Percentiles rank a stretch among this genome's conserved stretches.
Evolutionary conservation across 2,113 vertebrate genomes (phyloP).

Genomic region (Gymnogyps californianus): DNA sequence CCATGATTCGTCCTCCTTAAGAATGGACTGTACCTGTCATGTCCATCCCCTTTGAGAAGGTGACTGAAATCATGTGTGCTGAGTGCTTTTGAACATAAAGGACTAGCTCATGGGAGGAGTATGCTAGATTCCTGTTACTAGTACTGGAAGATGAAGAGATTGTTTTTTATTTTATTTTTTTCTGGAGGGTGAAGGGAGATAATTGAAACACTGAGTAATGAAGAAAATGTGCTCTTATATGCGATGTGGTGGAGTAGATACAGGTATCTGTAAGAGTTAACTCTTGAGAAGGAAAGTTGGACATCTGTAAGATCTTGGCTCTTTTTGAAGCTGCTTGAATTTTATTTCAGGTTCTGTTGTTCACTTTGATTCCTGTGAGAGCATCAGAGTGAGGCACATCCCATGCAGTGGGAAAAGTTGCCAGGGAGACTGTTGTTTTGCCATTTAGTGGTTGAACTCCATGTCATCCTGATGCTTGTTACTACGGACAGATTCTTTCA

Average conservation of each 20-base stretch:
- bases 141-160: background rate
- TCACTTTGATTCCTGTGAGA: background rate
- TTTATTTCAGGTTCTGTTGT: constrained; percentile 30
- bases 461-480: background rate
- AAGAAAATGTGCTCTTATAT: background rate
- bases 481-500: background rate
- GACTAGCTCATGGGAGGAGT: background rate
- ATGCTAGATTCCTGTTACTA: background rate
- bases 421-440: background rate
- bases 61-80: background rate
- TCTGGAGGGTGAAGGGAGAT: background rate
- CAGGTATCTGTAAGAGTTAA: background rate
- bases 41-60: background rate
- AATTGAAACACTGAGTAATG: background rate
- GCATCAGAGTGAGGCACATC: background rate
- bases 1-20: background rate
- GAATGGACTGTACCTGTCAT: background rate
- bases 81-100: background rate
- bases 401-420: background rate
- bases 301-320: background rate
- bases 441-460: background rate
- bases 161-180: background rate
- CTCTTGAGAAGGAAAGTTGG: background rate
- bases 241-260: background rate
- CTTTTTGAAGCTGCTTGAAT: constrained; percentile 20